Percentiles rank a stretch among this genome's conserved stretches.
phyloP scores from a whole-genome alignment of 1,140 invertebrate genomes.

The Harpegnathos saltator region DNA sequence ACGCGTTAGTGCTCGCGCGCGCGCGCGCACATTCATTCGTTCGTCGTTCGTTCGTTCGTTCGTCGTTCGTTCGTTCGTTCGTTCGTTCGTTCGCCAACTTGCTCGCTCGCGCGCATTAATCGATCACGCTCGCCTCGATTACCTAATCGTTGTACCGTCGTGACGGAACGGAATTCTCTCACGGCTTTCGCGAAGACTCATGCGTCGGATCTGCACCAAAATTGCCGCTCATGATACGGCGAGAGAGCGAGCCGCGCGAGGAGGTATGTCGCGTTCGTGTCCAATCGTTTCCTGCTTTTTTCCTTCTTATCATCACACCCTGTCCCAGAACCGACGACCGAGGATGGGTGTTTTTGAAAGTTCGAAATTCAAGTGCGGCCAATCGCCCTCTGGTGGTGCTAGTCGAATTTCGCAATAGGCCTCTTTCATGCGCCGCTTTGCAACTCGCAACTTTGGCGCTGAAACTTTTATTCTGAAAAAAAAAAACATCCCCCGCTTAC shows the following conservation, averaged over 20 bases:
- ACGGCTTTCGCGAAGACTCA: slow-evolving; percentile 9
- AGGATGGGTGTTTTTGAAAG: too few relatives aligned
- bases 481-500: too few relatives aligned
- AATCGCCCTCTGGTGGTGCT: too few relatives aligned
- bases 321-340: too few relatives aligned
- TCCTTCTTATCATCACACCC: too few relatives aligned
- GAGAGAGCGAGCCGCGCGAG: neutral
- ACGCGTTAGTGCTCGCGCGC: slow-evolving; percentile 8
- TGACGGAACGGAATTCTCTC: slow-evolving; percentile 38
- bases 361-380: too few relatives aligned
- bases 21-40: neutral
- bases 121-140: slow-evolving; percentile 64
- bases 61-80: neutral
- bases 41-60: neutral
- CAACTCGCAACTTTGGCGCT: too few relatives aligned
- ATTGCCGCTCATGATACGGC: neutral
- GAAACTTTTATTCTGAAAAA: too few relatives aligned
- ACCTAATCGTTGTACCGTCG: slow-evolving; percentile 54
- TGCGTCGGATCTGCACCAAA: neutral
- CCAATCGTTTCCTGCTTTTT: neutral
- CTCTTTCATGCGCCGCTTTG: too few relatives aligned
- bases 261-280: slow-evolving; percentile 19
- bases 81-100: too few relatives aligned
- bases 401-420: too few relatives aligned
- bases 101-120: slow-evolving; percentile 44